These are phyloP conservation scores for Boleophthalmus pectinirostris DNA, from an alignment of 2,113 vertebrate species.

Conservation along the genomic window DNA sequence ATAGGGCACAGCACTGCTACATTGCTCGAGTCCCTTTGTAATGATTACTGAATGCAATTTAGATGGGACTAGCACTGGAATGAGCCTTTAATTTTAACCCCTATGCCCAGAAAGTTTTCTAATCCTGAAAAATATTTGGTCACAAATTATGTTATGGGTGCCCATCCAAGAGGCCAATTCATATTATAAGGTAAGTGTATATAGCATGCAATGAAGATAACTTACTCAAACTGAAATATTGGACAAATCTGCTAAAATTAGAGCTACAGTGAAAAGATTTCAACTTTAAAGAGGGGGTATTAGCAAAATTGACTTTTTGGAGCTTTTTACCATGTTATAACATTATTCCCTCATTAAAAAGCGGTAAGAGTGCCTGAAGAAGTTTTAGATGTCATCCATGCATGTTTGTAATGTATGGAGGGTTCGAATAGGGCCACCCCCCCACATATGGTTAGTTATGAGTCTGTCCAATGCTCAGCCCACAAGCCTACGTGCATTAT, in stretches of 20 bases:
- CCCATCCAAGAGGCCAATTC: conserved; percentile 54
- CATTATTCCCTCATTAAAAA: too few relatives aligned
- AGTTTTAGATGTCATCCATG: too few relatives aligned
- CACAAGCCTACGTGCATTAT: too few relatives aligned
- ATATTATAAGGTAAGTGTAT: conserved; percentile 63
- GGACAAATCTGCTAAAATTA: not conserved
- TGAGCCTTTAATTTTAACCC: conserved; percentile 49
- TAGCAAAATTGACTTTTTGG: too few relatives aligned
- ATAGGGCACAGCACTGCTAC: conserved; percentile 61
- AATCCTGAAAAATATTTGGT: conserved; percentile 34
- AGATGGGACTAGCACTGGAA: conserved; percentile 57
- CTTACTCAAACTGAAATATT: not conserved
- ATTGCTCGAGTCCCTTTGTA: conserved; percentile 53
- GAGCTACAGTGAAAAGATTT: not conserved
- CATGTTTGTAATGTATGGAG: too few relatives aligned
- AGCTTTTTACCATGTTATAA: too few relatives aligned
- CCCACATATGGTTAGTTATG: too few relatives aligned
- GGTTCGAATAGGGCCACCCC: too few relatives aligned
- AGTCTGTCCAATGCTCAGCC: too few relatives aligned
- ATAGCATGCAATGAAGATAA: conserved; percentile 1
- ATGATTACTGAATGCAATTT: conserved; percentile 60
- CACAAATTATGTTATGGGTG: conserved; percentile 43
- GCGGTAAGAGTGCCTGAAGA: too few relatives aligned
- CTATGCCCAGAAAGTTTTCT: conserved; percentile 39
- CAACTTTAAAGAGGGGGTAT: not conserved